Base-by-base conservation (phyloP, 1,140 invertebrate species). In the Euglossa dilemma region DNA sequence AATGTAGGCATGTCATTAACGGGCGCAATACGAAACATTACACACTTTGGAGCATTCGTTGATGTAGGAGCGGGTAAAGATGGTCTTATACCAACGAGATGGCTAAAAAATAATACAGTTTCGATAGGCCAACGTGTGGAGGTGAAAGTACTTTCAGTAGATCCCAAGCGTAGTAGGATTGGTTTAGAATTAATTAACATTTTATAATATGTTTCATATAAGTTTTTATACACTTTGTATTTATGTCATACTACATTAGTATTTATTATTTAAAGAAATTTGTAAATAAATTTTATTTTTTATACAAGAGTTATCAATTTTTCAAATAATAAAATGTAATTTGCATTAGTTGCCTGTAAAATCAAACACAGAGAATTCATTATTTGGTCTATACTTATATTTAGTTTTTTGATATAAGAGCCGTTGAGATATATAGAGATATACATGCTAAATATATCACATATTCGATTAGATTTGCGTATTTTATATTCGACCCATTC, bases 31-130 rank as follows among this genome's bases (percentile, higher is more conserved):
- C 95, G 95, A 9, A 99, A 99, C 93, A 96, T 98, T 0, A 98
- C 98, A 0, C 96, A 97, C 85, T 99, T 99, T 93, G 98, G 98
- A 23, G 96, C 96, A 61, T 99, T 99, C 93, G 97, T 99, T 8
- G 98, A 99, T 92, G 96, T 98, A 84, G 98, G 98, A 0, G 96
- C 98, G 0, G 97, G 96, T 7, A 95, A 92, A 63, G 95, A 97
- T 93, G 98, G 97, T 0, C 94, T 99, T 28, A 96, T 98, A 64
- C 98, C 98, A 84, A 93, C 91, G 0, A 96, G 94, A 69, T 95
- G 96, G 76, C 93, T 97, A 91, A 95, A 94, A 2, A 95, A 95
- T n/a, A 89, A 94, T 20, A 94, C 90, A 2, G 91, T 98, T 0
- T 95, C 95, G 85, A 92, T 98, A 50, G 97, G 97, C 0, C 96